Evolutionary conservation across 2,888 invertebrate genomes (phyloP), one percentile per base, ranked within the genome.

Genomic region (Troides aeacus): DNA sequence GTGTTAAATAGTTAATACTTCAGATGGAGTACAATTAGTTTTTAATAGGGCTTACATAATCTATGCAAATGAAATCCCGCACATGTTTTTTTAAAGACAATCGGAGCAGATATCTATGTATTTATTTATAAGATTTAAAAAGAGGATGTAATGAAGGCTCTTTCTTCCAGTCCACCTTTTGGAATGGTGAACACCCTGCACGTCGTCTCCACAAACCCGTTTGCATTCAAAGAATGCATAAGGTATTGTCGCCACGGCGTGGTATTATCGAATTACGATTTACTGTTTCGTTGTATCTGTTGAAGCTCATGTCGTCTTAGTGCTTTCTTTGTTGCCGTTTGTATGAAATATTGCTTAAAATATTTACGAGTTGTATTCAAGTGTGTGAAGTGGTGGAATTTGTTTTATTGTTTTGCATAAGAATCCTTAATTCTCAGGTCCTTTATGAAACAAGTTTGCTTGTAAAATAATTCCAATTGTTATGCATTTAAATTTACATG

Each of bases 191-290:
- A 46, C 46, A 46, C 46, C 46, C 46, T 46, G 46, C 15, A 46
- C 46, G 3, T 39, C 1, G 39, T 15, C 46, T 46, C 3, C 46
- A 46, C 46, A 53, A 53, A 53, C 57, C 15, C 57, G 57, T 58
- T 58, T 24, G 57, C 57, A 58, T 5, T 63, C 23, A 30, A 36
- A 30, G 50, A 53, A 53, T 61, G 56, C 62, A 24, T 17, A 62
- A 67, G n/a, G 53, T 23, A 58, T 46, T 64, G 57, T 67, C 56
- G 60, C 58, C 58, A 21, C 57, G 50, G 65, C 24, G 50, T 21
- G 62, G 67, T 68, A 68, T 74, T 71, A 73, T 74, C 73, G 65
- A 74, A 74, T 74, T 74, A 72, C 74, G 74, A 72, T 72, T 73
- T 74, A 74, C 72, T 62, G 56, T 63, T 50, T 21, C 46, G 50